phyloP scores from a whole-genome alignment of 2,797 vertebrate genomes.

The Galaxias olidus region DNA sequence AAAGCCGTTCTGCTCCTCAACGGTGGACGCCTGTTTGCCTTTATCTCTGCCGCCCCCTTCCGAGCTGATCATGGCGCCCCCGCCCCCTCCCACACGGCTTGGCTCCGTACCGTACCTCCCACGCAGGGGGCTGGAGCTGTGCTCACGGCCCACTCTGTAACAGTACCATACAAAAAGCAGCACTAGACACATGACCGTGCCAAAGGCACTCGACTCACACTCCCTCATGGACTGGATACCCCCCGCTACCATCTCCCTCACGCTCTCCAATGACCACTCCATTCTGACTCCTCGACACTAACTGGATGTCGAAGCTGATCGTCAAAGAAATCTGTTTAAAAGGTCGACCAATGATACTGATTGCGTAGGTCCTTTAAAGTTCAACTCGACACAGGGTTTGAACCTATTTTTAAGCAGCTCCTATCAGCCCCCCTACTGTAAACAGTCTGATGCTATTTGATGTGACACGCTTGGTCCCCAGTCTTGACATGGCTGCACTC shows the following conservation, averaged over 20 bases:
- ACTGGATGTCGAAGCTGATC: slow-evolving; percentile 32
- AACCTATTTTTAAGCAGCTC: slow-evolving; percentile 48
- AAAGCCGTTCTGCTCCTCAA: slow-evolving; percentile 87
- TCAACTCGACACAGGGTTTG: slow-evolving; percentile 36
- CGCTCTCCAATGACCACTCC: slow-evolving; percentile 89
- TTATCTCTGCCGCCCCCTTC: slow-evolving; percentile 64
- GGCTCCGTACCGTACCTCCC: slow-evolving; percentile 68
- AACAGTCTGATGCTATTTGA: slow-evolving; percentile 56
- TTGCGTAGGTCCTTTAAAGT: slow-evolving; percentile 27
- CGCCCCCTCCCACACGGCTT: slow-evolving; percentile 61
- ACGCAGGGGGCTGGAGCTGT: slow-evolving; percentile 70
- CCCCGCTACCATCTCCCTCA: slow-evolving; percentile 87
- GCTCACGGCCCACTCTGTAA: slow-evolving; percentile 93
- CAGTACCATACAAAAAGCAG: slow-evolving; percentile 96
- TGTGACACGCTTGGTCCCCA: slow-evolving; percentile 49
- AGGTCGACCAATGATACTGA: slow-evolving; percentile 41
- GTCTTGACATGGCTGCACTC: slow-evolving; percentile 65
- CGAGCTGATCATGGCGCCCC: slow-evolving; percentile 77
- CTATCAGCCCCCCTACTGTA: slow-evolving; percentile 42
- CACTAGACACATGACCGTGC: slow-evolving; percentile 83
- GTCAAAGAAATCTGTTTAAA: slow-evolving; percentile 36
- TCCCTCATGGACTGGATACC: slow-evolving; percentile 92
- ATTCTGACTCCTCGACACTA: slow-evolving; percentile 23
- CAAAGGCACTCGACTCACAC: slow-evolving; percentile 84
- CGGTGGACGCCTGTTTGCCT: slow-evolving; percentile 73